Percentiles rank a stretch among this genome's conserved stretches.
phyloP scores from a whole-genome alignment of 2,888 invertebrate species.

The Macaria notata region DNA sequence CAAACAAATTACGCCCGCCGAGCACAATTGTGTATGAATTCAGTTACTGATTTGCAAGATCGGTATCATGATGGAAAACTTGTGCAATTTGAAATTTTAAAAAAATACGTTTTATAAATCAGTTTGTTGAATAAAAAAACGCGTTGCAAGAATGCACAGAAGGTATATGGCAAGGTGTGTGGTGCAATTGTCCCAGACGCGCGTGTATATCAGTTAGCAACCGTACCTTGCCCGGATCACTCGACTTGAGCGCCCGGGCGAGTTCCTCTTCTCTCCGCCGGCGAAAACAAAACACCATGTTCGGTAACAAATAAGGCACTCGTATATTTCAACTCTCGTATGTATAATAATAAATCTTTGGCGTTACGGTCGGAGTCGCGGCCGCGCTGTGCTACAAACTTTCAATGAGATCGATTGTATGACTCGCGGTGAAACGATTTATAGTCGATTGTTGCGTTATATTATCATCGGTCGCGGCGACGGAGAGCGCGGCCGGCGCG shows the following conservation, averaged over 20 bases:
- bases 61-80: conserved; percentile 2
- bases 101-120: too few relatives aligned
- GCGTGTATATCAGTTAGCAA: conserved; percentile 70
- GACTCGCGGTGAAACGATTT: too few relatives aligned
- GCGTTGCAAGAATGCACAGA: too few relatives aligned
- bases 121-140: too few relatives aligned
- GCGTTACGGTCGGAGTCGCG: conserved; percentile 48
- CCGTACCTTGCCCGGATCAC: conserved; percentile 91
- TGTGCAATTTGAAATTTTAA: too few relatives aligned
- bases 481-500: conserved; percentile 28
- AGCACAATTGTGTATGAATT: conserved; percentile 58
- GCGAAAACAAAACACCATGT: conserved; percentile 73
- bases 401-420: background rate
- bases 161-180: background rate
- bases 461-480: background rate
- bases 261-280: conserved; percentile 77
- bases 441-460: too few relatives aligned
- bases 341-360: conserved; percentile 75
- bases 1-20: conserved; percentile 66
- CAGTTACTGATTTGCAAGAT: conserved; percentile 41
- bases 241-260: conserved; percentile 90
- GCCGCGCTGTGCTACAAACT: conserved; percentile 21
- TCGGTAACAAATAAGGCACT: conserved; percentile 80
- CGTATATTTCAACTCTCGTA: conserved; percentile 73
- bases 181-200: conserved; percentile 62